phyloP scores from a whole-genome alignment of 2,888 invertebrate species.

The Furcula furcula region DNA sequence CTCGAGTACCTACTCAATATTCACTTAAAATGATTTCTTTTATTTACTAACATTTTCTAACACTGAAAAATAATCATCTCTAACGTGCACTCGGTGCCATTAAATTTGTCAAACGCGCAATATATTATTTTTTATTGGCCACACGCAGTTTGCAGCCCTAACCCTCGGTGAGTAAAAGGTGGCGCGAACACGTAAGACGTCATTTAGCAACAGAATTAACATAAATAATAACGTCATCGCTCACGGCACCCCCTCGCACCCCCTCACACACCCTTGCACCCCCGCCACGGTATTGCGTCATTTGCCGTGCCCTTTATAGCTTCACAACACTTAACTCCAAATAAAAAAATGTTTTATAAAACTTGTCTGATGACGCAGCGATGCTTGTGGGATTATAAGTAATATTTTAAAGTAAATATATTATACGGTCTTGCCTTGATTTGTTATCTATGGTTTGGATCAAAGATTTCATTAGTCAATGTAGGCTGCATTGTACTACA shows the following conservation, averaged over 20 bases:
- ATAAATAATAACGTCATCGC: conserved; percentile 80
- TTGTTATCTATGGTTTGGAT: no score
- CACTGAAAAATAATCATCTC: conserved; percentile 11
- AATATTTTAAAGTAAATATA: not conserved
- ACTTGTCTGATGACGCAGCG: conserved; percentile 45
- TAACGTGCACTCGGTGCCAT: conserved; percentile 22
- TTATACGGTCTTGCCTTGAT: no score
- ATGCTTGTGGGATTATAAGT: conserved; percentile 28
- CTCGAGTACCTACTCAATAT: no score
- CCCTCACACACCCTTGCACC: no score
- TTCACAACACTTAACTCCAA: conserved; percentile 66
- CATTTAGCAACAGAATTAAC: conserved; percentile 75
- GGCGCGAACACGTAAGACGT: conserved; percentile 71
- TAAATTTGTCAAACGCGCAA: conserved; percentile 18
- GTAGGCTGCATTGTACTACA: no score
- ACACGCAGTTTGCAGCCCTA: conserved; percentile 37
- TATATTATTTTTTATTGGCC: conserved; percentile 30
- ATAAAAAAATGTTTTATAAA: conserved; percentile 73
- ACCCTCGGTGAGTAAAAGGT: conserved; percentile 45
- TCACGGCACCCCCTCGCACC: conserved; percentile 43
- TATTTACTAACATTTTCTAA: no score
- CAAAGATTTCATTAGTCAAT: no score
- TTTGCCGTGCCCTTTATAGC: conserved; percentile 70
- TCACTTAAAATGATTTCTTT: no score
- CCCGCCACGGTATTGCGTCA: conserved; percentile 63